Evolutionary conservation across 2,113 vertebrate species (phyloP).

Genomic region (Gracilinanus agilis): DNA sequence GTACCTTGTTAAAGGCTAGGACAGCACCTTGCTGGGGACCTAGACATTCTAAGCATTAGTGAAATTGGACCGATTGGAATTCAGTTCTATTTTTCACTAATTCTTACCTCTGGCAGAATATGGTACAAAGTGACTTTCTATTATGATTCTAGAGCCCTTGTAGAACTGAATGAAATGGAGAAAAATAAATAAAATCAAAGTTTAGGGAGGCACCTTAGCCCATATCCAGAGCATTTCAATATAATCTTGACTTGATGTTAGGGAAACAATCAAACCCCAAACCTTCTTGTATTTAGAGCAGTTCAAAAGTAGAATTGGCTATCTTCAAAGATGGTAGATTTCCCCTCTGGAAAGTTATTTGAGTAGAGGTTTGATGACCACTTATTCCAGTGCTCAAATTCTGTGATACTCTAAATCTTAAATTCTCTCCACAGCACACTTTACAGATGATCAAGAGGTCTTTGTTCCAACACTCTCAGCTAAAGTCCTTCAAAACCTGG

Average conservation of each 20-base stretch:
- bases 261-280: neutral
- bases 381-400: neutral
- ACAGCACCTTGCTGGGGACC: conserved; percentile 52
- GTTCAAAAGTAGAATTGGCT: neutral
- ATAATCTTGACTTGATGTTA: neutral
- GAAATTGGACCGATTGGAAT: conserved; percentile 45
- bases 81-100: conserved; percentile 11
- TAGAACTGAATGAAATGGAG: neutral
- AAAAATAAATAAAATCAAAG: neutral
- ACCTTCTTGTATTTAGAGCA: neutral
- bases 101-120: neutral
- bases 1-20: neutral
- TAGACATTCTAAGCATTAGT: conserved; percentile 30
- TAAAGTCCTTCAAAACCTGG: neutral
- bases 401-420: neutral
- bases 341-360: neutral
- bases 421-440: neutral
- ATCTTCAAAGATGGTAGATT: neutral
- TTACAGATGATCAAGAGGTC: neutral
- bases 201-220: too few species aligned
- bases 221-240: neutral
- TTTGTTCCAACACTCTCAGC: neutral
- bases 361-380: neutral
- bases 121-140: neutral
- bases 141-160: conserved; percentile 7